Percentiles rank a stretch among this genome's conserved stretches.
Conservation (phyloP, 1,140 invertebrate genomes). For the Aricia agestis region DNA sequence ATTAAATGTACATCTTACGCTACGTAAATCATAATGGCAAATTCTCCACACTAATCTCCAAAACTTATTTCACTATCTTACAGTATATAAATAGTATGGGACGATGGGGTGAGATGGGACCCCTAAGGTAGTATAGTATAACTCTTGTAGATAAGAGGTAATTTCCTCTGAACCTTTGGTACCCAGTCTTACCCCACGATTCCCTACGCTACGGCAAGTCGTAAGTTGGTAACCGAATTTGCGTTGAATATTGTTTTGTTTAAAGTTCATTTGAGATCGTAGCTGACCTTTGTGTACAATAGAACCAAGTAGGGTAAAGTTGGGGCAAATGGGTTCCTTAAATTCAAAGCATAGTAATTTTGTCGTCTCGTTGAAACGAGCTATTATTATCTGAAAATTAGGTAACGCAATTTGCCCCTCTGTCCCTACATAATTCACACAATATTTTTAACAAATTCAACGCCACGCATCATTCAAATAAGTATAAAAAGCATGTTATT, state of each 20-base stretch:
- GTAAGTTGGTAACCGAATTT: conserved; percentile 42
- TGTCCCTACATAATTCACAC: not conserved
- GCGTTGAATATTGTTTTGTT: conserved; percentile 23
- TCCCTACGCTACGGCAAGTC: conserved; percentile 53
- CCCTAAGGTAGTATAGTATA: too few species aligned
- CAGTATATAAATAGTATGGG: conserved; percentile 54
- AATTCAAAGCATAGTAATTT: too few species aligned
- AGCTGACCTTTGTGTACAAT: not conserved
- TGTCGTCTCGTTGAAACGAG: too few species aligned
- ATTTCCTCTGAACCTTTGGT: too few species aligned
- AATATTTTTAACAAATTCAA: conserved; percentile 5
- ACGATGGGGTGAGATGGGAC: too few species aligned
- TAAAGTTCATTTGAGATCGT: not conserved
- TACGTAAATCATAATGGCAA: conserved; percentile 72
- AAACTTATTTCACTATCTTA: conserved; percentile 38
- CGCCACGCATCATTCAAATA: conserved; percentile 1
- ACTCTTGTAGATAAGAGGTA: too few species aligned
- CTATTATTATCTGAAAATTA: too few species aligned
- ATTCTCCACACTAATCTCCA: conserved; percentile 47
- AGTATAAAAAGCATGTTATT: not conserved
- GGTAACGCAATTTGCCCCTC: too few species aligned
- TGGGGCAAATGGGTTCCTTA: too few species aligned
- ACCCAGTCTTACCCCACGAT: too few species aligned
- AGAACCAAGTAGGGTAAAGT: too few species aligned
- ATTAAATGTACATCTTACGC: conserved; percentile 72